phyloP scores from a whole-genome alignment of 2,113 vertebrate genomes.

The Myrmecobius fasciatus region DNA sequence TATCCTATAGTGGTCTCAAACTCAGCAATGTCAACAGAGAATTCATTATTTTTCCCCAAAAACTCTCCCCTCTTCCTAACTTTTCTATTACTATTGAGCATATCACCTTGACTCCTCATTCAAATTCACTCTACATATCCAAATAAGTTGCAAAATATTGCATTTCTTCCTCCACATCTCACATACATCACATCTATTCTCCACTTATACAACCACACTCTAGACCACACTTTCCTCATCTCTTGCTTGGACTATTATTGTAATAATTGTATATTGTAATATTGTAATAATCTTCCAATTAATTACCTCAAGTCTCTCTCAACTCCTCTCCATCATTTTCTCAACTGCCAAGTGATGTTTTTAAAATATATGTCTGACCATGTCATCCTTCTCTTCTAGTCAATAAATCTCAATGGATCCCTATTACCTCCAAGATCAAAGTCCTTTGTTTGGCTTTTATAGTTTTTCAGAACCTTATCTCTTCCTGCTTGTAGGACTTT shows the following conservation, averaged over 20 bases:
- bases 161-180: background rate
- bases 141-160: background rate
- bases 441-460: background rate
- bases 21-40: background rate
- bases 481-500: background rate
- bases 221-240: background rate
- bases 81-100: background rate
- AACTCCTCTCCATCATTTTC: background rate
- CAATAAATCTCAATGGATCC: background rate
- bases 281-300: background rate
- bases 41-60: background rate
- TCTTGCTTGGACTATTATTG: background rate
- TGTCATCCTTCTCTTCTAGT: background rate
- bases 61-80: background rate
- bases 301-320: background rate
- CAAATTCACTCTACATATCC: background rate
- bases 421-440: background rate
- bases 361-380: background rate
- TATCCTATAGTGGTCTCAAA: background rate
- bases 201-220: background rate
- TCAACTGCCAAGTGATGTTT: background rate
- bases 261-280: too few relatives aligned
- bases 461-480: background rate
- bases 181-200: background rate
- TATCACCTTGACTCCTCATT: background rate